phyloP scores from a whole-genome alignment of 2,113 vertebrate species.

The Hoplias malabaricus region DNA sequence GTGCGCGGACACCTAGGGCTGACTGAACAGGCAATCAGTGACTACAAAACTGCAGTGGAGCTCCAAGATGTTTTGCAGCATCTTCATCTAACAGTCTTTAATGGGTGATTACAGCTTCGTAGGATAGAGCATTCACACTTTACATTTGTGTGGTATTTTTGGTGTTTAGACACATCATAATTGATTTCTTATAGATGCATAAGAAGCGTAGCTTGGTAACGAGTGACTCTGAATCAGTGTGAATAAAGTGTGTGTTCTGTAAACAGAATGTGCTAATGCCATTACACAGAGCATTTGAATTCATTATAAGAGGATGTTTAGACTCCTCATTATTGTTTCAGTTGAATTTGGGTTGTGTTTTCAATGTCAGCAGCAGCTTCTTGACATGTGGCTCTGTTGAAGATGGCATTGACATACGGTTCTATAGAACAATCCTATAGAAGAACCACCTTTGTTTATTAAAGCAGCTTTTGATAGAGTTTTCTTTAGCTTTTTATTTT shows the following conservation, averaged over 20 bases:
- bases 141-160: neutral
- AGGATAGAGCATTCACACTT: neutral
- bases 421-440: neutral
- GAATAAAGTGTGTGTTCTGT: neutral
- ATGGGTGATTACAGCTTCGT: neutral
- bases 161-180: neutral
- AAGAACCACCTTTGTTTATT: neutral
- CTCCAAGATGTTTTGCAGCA: constrained; percentile 61
- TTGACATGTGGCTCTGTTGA: neutral
- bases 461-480: neutral
- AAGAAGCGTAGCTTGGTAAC: neutral
- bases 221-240: neutral
- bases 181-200: neutral
- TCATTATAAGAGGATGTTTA: neutral
- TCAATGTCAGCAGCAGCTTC: neutral
- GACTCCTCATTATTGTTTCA: neutral
- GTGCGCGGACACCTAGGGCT: constrained; percentile 72
- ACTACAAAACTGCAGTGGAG: constrained; percentile 73
- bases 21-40: constrained; percentile 68
- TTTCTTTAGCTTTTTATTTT: no score
- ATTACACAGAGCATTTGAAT: neutral
- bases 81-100: neutral
- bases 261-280: neutral
- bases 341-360: neutral
- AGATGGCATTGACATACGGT: neutral